These are phyloP conservation scores for Gavialis gangeticus DNA, from an alignment of 2,113 vertebrate genomes.

Conservation along the genomic window DNA sequence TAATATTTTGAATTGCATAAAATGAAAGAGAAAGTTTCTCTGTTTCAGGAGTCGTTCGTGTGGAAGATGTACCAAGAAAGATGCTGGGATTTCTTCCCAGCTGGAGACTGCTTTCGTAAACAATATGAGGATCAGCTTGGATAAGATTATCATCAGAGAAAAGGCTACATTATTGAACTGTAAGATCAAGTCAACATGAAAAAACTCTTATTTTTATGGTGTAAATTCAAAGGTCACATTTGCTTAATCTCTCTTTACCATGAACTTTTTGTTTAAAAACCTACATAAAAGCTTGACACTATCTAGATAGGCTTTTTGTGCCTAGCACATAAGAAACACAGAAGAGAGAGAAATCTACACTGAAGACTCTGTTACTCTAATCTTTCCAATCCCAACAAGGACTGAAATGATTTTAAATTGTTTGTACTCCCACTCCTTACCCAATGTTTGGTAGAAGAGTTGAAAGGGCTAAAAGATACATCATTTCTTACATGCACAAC, in stretches of 20 bases:
- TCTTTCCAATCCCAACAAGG: conserved; percentile 2
- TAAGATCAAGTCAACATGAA: conserved; percentile 3
- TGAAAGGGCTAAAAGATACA: conserved; percentile 68
- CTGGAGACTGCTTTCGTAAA: conserved; percentile 98
- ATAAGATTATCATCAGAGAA: conserved; percentile 65
- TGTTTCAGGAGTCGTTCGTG: conserved; percentile 94
- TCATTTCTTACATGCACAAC: conserved; percentile 45
- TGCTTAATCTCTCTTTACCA: conserved; percentile 48
- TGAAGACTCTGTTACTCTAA: neutral
- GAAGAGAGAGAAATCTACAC: neutral
- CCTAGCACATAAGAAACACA: conserved; percentile 8
- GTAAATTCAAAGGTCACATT: conserved; percentile 55
- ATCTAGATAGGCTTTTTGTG: conserved; percentile 51
- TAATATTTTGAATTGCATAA: neutral
- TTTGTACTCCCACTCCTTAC: neutral
- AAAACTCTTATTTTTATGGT: neutral
- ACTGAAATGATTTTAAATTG: conserved; percentile 11
- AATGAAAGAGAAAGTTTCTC: neutral
- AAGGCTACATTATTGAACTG: neutral
- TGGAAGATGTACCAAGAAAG: conserved; percentile 99
- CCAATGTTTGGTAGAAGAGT: neutral
- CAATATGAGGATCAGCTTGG: conserved; percentile 98
- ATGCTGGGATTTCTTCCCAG: conserved; percentile 98
- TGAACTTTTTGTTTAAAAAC: conserved; percentile 34
- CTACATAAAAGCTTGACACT: conserved; percentile 2